Evolutionary conservation across 2,113 vertebrate genomes (phyloP).

Genomic region (Cichladusa arquata): DNA sequence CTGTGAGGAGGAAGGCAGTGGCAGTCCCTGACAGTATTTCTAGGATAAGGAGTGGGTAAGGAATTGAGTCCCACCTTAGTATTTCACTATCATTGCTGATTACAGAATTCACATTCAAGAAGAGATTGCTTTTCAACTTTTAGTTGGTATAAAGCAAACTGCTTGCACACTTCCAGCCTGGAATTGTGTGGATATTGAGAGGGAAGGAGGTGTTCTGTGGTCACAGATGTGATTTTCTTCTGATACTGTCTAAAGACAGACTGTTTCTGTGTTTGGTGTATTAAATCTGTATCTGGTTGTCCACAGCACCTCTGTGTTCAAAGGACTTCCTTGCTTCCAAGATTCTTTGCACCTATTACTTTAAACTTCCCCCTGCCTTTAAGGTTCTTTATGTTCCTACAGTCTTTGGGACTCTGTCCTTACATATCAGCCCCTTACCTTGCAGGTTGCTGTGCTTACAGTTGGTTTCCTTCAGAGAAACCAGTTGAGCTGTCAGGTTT

Average conservation of each 20-base stretch:
- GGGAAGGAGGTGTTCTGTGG: background rate
- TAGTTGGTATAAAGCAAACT: background rate
- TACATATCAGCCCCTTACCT: slow-evolving; percentile 29
- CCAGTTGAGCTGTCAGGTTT: background rate
- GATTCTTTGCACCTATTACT: background rate
- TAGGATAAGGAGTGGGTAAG: background rate
- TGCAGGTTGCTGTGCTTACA: background rate
- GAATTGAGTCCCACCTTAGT: background rate
- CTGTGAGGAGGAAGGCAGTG: background rate
- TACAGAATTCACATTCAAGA: background rate
- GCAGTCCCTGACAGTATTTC: background rate
- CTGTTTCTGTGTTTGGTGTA: background rate
- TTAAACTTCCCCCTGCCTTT: background rate
- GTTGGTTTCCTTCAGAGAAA: background rate
- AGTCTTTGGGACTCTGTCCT: background rate
- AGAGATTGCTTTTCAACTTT: background rate
- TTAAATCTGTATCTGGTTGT: background rate
- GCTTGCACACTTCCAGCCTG: background rate
- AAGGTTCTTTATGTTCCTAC: background rate
- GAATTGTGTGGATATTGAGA: background rate
- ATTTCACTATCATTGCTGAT: background rate
- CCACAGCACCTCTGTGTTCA: background rate
- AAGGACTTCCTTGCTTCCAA: background rate
- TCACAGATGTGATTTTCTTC: background rate
- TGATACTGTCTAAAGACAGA: background rate